Evolutionary conservation across 2,888 invertebrate genomes (phyloP).

Genomic region (Pomacea canaliculata): DNA sequence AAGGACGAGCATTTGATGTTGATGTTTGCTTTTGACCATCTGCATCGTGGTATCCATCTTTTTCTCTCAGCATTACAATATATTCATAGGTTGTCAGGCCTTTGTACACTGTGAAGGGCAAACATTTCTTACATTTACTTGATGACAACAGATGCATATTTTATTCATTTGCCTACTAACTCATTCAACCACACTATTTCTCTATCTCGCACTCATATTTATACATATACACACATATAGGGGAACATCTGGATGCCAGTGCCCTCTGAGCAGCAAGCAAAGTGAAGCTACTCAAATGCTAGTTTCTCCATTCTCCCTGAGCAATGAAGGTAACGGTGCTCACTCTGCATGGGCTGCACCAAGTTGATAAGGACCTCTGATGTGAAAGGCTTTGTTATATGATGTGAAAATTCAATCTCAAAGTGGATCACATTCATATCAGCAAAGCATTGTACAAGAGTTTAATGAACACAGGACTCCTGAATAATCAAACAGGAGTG

Average conservation of each 20-base stretch:
- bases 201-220: neutral
- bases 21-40: conserved; percentile 23
- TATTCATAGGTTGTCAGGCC: conserved; percentile 65
- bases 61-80: conserved; percentile 60
- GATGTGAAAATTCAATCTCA: too few relatives aligned
- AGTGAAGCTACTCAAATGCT: too few relatives aligned
- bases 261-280: too few relatives aligned
- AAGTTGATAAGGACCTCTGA: too few relatives aligned
- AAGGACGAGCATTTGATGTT: conserved; percentile 5
- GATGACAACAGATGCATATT: neutral
- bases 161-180: neutral
- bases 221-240: conserved; percentile 4
- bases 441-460: too few relatives aligned
- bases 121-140: neutral
- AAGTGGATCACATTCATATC: too few relatives aligned
- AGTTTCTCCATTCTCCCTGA: too few relatives aligned
- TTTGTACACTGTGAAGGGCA: conserved; percentile 47
- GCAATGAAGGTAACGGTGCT: too few relatives aligned
- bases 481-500: too few relatives aligned
- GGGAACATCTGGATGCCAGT: neutral
- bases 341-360: too few relatives aligned
- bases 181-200: neutral
- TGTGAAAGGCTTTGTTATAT: too few relatives aligned
- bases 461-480: too few relatives aligned
- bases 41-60: conserved; percentile 44